phyloP scores from a whole-genome alignment of 2,797 vertebrate genomes.

The Poecilia wingei region DNA sequence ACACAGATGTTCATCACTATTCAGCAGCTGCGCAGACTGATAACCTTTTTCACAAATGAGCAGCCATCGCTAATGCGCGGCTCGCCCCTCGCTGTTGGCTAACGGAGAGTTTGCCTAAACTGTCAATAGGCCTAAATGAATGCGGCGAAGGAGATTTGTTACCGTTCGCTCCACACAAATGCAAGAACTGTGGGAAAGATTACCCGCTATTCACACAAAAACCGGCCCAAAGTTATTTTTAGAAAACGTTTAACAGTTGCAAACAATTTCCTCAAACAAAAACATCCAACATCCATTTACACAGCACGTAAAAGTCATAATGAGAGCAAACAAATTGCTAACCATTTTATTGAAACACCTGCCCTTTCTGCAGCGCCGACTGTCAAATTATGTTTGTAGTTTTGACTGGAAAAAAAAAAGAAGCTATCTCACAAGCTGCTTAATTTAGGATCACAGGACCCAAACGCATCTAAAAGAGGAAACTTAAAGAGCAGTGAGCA shows the following conservation, averaged over 20 bases:
- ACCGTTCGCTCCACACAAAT: conserved; percentile 38
- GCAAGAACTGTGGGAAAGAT: conserved; percentile 13
- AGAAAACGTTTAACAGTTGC: conserved; percentile 9
- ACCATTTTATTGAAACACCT: conserved; percentile 22
- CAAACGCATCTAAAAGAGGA: conserved; percentile 3
- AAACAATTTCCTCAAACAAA: conserved; percentile 3
- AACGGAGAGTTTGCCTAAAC: conserved; percentile 24
- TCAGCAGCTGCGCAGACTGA: conserved; percentile 28
- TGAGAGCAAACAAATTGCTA: conserved; percentile 37
- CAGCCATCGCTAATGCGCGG: conserved; percentile 15
- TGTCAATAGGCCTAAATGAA: conserved; percentile 24
- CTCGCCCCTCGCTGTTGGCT: background rate
- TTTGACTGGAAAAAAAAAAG: background rate
- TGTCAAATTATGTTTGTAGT: conserved; percentile 36
- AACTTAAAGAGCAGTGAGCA: conserved; percentile 14
- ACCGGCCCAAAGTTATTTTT: conserved; percentile 4
- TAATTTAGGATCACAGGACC: conserved; percentile 40
- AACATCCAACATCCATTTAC: conserved; percentile 38
- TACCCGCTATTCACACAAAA: background rate
- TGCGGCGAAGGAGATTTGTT: conserved; percentile 25
- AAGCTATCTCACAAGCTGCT: conserved; percentile 31
- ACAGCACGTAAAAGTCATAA: conserved; percentile 52
- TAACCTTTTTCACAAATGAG: conserved; percentile 39
- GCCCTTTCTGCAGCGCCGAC: conserved; percentile 19
- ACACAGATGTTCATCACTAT: conserved; percentile 57